Evolutionary conservation across 2,888 invertebrate species (phyloP).

Genomic region (Branchellion lobata): DNA sequence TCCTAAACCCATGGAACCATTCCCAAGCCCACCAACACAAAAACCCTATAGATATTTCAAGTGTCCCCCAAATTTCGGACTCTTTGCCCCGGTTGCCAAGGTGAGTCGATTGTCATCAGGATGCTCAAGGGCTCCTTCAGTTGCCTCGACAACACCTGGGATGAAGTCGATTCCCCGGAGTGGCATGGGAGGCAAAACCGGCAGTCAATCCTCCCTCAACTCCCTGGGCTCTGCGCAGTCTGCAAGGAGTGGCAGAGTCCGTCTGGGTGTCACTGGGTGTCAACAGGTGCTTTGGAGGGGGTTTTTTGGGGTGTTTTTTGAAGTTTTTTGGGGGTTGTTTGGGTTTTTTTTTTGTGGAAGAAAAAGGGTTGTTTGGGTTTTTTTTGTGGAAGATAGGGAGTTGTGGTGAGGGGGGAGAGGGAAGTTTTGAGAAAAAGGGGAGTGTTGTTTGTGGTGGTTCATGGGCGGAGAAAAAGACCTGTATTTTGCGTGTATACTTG

Average conservation of each 20-base stretch:
- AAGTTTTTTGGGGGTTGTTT: conserved; percentile 12
- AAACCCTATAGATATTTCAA: conserved; percentile 76
- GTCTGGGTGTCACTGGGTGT: conserved; percentile 74
- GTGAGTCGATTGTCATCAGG: conserved; percentile 70
- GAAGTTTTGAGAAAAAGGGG: no score
- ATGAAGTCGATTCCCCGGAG: background rate
- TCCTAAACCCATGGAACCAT: no score
- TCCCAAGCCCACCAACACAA: no score
- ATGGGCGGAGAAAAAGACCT: no score
- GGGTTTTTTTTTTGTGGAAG: background rate
- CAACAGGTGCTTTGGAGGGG: background rate
- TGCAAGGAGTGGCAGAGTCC: conserved; percentile 69
- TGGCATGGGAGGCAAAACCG: conserved; percentile 60
- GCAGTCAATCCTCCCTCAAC: conserved; percentile 78
- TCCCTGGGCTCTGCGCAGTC: conserved; percentile 71
- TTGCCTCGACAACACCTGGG: background rate
- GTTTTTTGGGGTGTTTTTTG: no score
- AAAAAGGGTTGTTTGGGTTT: background rate
- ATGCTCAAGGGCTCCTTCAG: background rate
- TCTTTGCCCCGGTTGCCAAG: conserved; percentile 89
- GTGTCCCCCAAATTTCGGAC: conserved; percentile 83
- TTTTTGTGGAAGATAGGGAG: background rate
- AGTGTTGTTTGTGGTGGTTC: no score
- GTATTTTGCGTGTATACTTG: no score
- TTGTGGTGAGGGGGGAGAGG: no score